phyloP scores from a whole-genome alignment of 2,888 invertebrate species.

The Masnerella sp. region DNA sequence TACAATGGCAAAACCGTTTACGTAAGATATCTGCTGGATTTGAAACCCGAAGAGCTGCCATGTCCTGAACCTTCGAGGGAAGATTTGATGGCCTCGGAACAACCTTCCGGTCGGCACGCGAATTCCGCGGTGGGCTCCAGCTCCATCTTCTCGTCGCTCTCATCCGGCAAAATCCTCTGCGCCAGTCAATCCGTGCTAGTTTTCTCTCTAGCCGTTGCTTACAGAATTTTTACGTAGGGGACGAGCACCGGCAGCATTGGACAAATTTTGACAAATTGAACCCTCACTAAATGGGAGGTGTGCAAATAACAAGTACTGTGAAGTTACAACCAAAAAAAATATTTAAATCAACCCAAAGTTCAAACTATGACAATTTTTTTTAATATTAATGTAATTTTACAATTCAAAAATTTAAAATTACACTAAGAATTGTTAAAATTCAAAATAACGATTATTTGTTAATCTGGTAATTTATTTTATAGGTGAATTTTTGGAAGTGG shows the following conservation, averaged over 20 bases:
- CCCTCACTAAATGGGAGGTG: constrained; percentile 6
- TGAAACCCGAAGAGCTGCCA: constrained; percentile 72
- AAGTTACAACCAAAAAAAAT: too few species aligned
- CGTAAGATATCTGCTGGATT: constrained; percentile 70
- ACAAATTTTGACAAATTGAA: constrained; percentile 36
- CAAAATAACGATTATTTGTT: too few species aligned
- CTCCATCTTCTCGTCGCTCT: constrained; percentile 68
- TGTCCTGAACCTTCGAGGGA: constrained; percentile 73
- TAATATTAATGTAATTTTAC: too few species aligned
- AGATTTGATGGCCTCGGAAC: constrained; percentile 75
- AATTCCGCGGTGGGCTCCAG: constrained; percentile 68
- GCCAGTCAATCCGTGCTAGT: constrained; percentile 62
- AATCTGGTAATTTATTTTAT: too few species aligned
- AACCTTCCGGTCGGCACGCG: constrained; percentile 73
- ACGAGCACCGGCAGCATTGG: constrained; percentile 12
- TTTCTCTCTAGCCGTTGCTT: constrained; percentile 58
- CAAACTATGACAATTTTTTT: too few species aligned
- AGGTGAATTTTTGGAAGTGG: too few species aligned
- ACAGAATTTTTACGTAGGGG: constrained; percentile 71
- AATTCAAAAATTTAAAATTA: too few species aligned
- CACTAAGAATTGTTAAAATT: too few species aligned
- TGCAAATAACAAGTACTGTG: too few species aligned
- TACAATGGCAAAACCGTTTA: constrained; percentile 70
- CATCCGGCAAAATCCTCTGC: constrained; percentile 62
- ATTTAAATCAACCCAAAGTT: too few species aligned